These are phyloP conservation scores for Telmatochromis sp. DNA, from an alignment of 2,113 vertebrate genomes.

Conservation along the genomic window DNA sequence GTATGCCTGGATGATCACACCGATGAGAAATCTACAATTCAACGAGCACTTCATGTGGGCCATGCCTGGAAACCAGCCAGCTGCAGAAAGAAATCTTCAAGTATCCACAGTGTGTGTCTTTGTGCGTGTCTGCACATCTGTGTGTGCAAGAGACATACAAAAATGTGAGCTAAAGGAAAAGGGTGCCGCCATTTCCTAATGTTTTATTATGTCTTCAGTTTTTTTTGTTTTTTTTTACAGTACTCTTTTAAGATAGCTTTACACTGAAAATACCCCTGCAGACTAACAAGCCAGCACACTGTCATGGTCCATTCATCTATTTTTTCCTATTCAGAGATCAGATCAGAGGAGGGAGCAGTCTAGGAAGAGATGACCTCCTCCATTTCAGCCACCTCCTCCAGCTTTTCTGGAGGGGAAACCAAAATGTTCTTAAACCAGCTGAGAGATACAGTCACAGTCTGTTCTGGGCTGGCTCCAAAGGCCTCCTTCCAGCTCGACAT, in stretches of 20 bases:
- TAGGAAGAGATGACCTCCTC: background rate
- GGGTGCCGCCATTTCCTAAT: background rate
- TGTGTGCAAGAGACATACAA: background rate
- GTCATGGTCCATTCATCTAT: background rate
- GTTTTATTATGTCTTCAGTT: background rate
- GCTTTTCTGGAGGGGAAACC: background rate
- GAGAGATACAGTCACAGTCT: background rate
- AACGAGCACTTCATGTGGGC: constrained; percentile 36
- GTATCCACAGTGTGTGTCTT: constrained; percentile 8
- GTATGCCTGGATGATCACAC: constrained; percentile 59
- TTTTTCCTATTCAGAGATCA: background rate
- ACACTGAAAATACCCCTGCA: background rate
- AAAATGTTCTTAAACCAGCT: background rate
- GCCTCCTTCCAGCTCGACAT: background rate
- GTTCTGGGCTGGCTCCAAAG: background rate
- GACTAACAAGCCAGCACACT: background rate
- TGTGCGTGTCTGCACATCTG: background rate
- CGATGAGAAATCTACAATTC: constrained; percentile 54
- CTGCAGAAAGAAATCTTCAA: constrained; percentile 33
- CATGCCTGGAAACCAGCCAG: constrained; percentile 52
- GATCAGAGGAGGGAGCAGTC: background rate
- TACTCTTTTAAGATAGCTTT: background rate
- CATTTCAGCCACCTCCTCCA: background rate
- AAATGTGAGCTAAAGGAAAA: background rate
- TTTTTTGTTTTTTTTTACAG: fast-evolving